Base-by-base conservation (phyloP, 2,888 invertebrate genomes). In the Tinea trinotella region DNA sequence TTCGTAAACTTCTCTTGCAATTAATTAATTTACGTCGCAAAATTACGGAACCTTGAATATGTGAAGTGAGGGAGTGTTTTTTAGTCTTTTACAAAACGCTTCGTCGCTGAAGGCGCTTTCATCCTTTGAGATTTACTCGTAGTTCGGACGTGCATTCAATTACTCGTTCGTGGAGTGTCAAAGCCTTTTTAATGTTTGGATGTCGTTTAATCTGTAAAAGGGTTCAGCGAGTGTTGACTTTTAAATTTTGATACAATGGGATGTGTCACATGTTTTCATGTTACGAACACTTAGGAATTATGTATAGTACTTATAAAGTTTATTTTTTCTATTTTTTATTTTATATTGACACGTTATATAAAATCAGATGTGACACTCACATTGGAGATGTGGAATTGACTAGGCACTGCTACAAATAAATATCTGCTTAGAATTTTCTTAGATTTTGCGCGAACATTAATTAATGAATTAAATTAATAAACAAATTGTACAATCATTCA, bases 61-160 rank as follows among this genome's bases (percentile, higher is more conserved):
- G 40, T 40, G 40, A 13, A 40, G 40, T 13, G 40, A n/a, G 35
- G 6, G 35, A 12, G 12, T 46, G 7, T 20, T 50, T 24, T 50
- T 24, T 50, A 20, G 24, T 12, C 50, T 50, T 50, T 50, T 22
- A 15, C 50, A 49, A 20, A 22, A 12, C 22, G n/a, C 13, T 24
- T 50, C 24, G 50, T 12, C 24, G n/a, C 24, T 50, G 24, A 19
- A 18, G 50, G 46, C 46, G 46, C 46, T 46, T 46, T 46, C 46
- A 46, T 19, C 50, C 50, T 50, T 50, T 50, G 50, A 50, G 24
- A 24, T 13, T 50, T 46, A 10, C 46, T 46, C 56, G 54, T 64
- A 64, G 66, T 66, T 65, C 62, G 63, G 64, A 64, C 65, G 66
- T 64, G 65, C 65, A 72, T 71, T 70, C 67, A 71, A 71, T 72